Evolutionary conservation across 2,888 invertebrate species (phyloP).

Genomic region (Amaurobius ferox): DNA sequence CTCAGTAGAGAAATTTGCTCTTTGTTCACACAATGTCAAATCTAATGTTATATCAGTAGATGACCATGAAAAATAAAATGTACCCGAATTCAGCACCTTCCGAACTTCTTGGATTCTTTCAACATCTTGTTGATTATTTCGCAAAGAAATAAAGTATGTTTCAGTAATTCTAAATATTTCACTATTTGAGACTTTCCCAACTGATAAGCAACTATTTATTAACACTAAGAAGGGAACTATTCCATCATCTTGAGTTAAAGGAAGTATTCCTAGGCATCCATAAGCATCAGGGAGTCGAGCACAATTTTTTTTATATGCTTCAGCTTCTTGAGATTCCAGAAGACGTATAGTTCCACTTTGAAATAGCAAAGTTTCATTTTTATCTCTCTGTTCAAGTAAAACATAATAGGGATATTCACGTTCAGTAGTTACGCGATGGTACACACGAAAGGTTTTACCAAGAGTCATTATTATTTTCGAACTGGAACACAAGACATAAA

Average conservation of each 20-base stretch:
- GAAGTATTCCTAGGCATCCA: constrained; percentile 95
- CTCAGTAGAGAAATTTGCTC: constrained; percentile 86
- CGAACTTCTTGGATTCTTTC: constrained; percentile 78
- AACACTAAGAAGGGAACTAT: constrained; percentile 90
- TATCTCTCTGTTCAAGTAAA: constrained; percentile 90
- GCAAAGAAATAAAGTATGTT: constrained; percentile 90
- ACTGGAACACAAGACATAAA: no score
- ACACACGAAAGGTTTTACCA: constrained; percentile 93
- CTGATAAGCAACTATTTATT: constrained; percentile 96
- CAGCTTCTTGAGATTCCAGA: constrained; percentile 90
- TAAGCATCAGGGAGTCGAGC: constrained; percentile 95
- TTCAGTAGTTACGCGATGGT: constrained; percentile 90
- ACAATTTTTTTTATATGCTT: constrained; percentile 91
- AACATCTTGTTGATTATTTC: constrained; percentile 77
- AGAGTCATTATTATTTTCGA: constrained; percentile 88
- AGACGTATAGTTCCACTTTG: constrained; percentile 95
- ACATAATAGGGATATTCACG: constrained; percentile 94
- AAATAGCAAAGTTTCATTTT: constrained; percentile 90
- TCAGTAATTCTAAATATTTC: constrained; percentile 97
- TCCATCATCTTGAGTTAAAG: constrained; percentile 83
- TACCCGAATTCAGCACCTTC: constrained; percentile 93
- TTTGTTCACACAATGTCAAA: constrained; percentile 95
- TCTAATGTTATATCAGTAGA: constrained; percentile 84
- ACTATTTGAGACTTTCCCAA: constrained; percentile 95
- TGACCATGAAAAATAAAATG: constrained; percentile 97